phyloP scores from a whole-genome alignment of 2,797 vertebrate genomes.

The Lepidocolaptes lacrymiger region DNA sequence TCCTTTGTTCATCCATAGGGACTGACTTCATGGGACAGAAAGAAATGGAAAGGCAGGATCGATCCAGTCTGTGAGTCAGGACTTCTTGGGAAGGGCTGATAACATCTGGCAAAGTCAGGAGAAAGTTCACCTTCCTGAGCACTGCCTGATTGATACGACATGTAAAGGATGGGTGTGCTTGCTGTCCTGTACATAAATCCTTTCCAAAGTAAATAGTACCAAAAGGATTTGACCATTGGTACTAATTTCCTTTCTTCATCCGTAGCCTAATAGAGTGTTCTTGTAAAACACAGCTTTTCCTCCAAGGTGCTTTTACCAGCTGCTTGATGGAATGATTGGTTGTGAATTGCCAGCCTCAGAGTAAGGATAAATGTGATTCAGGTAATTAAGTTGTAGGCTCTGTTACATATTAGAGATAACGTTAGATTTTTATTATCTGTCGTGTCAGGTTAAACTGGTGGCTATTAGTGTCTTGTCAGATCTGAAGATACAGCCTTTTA shows the following conservation, averaged over 20 bases:
- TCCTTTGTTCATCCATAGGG: not conserved
- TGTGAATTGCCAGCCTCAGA: not conserved
- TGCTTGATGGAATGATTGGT: not conserved
- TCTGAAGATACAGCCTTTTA: not conserved
- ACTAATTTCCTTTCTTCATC: slow-evolving; percentile 36
- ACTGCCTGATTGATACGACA: not conserved
- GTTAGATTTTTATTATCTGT: not conserved
- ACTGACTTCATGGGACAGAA: not conserved
- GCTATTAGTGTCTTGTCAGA: not conserved
- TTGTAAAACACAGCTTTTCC: not conserved
- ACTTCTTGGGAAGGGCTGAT: not conserved
- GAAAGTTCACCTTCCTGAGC: not conserved
- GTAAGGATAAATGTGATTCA: not conserved
- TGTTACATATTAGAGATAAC: not conserved
- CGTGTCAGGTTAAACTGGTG: slow-evolving; percentile 6
- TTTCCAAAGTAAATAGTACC: slow-evolving; percentile 4
- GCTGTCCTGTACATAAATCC: not conserved
- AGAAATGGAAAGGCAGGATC: not conserved
- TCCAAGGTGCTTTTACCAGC: slow-evolving; percentile 1
- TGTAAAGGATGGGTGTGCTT: not conserved
- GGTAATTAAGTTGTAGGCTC: not conserved
- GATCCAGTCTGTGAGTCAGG: not conserved
- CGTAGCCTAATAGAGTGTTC: not conserved
- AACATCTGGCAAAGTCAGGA: not conserved
- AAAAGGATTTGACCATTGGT: not conserved